Percentiles rank a stretch among this genome's conserved stretches.
Conservation (phyloP, 2,888 invertebrate genomes). For the Dasysyrphus tricinctus region DNA sequence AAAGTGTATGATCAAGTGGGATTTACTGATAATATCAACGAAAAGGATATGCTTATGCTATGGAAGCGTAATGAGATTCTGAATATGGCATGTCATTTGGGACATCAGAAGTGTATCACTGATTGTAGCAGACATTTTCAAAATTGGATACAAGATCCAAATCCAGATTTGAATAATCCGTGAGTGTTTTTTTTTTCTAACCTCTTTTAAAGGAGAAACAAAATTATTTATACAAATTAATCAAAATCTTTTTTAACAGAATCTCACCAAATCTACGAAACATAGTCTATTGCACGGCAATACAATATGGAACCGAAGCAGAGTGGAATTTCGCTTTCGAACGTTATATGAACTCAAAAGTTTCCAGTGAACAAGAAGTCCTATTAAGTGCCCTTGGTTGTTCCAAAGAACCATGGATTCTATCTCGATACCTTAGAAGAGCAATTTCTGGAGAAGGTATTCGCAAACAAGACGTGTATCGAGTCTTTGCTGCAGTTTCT, state of each 20-base stretch:
- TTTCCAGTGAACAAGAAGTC: slow-evolving; percentile 92
- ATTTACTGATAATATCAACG: slow-evolving; percentile 87
- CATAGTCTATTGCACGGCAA: slow-evolving; percentile 94
- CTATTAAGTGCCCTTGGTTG: slow-evolving; percentile 92
- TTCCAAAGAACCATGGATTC: slow-evolving; percentile 91
- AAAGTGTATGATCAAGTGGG: slow-evolving; percentile 89
- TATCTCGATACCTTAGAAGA: slow-evolving; percentile 88
- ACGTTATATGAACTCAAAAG: slow-evolving; percentile 89
- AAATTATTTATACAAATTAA: neutral
- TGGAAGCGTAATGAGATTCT: slow-evolving; percentile 89
- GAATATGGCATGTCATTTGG: slow-evolving; percentile 90
- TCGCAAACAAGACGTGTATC: slow-evolving; percentile 91
- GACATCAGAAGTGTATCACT: slow-evolving; percentile 89
- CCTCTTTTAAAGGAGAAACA: neutral
- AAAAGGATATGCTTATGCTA: slow-evolving; percentile 86
- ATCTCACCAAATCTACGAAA: slow-evolving; percentile 93
- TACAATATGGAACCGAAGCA: slow-evolving; percentile 90
- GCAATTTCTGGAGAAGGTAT: slow-evolving; percentile 90
- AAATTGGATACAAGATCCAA: slow-evolving; percentile 89
- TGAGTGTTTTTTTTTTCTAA: slow-evolving; percentile 82
- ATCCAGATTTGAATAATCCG: slow-evolving; percentile 90
- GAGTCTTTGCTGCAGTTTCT: slow-evolving; percentile 91
- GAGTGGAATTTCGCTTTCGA: slow-evolving; percentile 97
- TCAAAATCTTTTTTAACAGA: slow-evolving; percentile 83
- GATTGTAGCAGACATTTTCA: slow-evolving; percentile 89